Evolutionary conservation across 2,888 invertebrate species (phyloP), one percentile per base, ranked within the genome.

Genomic region (Andrena camellia): DNA sequence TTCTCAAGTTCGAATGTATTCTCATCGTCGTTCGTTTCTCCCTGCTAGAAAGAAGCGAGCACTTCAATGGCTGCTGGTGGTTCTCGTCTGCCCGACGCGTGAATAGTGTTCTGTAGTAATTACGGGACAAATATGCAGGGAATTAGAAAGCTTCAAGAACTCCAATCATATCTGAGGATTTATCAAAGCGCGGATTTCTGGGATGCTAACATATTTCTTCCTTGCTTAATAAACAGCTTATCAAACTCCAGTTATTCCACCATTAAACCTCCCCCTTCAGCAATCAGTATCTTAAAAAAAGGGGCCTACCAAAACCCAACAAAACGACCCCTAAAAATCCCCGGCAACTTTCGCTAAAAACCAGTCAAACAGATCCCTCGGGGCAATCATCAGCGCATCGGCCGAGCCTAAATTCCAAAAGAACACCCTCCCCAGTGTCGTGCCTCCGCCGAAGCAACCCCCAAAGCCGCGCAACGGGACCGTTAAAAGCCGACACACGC

Each of bases 401-500:
- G 42, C 57, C 26, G 23, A 57, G 57, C 26, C 57, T 10, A 23
- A 57, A 23, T 62, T 35, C 20, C 8, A 69, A 62, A 59, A 68
- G 29, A 66, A 10, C 42, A 33, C 10, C 52, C 50, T 48, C 50
- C 29, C 20, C 13, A 17, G 13, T 42, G 23, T 52, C 50, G 6
- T 54, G 50, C 26, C 64, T 42, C 33, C 73, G 33, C 50, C 29
- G 67, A 50, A 60, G 66, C 60, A 31, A 66, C 63, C 63, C 26
- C 7, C n/a, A 54, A 76, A 63, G 26, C 54, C 26, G 48, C 26
- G 23, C 35, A 72, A 68, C 63, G 54, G 70, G 66, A 86, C 88
- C 88, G 88, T 88, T 88, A 88, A 81, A 84, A 76, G 78, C 81
- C 73, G 84, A 72, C 73, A 67, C 60, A 79, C 70, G 66, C 26